These are phyloP conservation scores for Ctenopoma kingsleyae DNA, from an alignment of 2,797 vertebrate species.

Conservation along the genomic window DNA sequence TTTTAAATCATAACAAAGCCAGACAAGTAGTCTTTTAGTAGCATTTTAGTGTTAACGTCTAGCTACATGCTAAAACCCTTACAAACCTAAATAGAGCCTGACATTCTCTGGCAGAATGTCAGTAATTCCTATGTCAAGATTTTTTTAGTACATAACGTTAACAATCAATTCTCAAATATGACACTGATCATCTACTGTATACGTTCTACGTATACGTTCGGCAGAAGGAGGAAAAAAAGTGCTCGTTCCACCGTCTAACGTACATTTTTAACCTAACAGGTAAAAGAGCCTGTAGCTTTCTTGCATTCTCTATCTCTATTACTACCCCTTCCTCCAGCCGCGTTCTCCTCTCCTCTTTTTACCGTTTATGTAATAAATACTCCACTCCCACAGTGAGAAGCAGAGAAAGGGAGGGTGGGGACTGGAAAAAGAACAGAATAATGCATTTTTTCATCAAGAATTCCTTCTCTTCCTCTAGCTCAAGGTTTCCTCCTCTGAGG, in stretches of 20 bases:
- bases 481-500: slow-evolving; percentile 87
- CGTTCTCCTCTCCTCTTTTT: slow-evolving; percentile 53
- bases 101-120: too few species aligned
- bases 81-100: too few species aligned
- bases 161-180: slow-evolving; percentile 16
- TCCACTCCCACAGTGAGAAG: slow-evolving; percentile 77
- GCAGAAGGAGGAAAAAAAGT: background rate
- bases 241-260: slow-evolving; percentile 31
- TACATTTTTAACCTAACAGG: slow-evolving; percentile 55
- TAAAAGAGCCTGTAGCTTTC: slow-evolving; percentile 53
- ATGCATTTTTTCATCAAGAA: slow-evolving; percentile 89
- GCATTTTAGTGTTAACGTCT: too few species aligned
- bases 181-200: slow-evolving; percentile 5
- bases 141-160: background rate
- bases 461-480: slow-evolving; percentile 87
- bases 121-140: too few species aligned
- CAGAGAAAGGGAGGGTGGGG: slow-evolving; percentile 62
- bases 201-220: background rate
- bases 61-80: too few species aligned
- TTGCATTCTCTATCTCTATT: slow-evolving; percentile 48
- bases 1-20: too few species aligned
- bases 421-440: slow-evolving; percentile 79
- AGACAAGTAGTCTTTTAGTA: too few species aligned
- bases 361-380: slow-evolving; percentile 88
- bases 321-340: slow-evolving; percentile 53